These are phyloP conservation scores for Sclerurus mexicanus DNA, from an alignment of 2,113 vertebrate species.

Conservation along the genomic window DNA sequence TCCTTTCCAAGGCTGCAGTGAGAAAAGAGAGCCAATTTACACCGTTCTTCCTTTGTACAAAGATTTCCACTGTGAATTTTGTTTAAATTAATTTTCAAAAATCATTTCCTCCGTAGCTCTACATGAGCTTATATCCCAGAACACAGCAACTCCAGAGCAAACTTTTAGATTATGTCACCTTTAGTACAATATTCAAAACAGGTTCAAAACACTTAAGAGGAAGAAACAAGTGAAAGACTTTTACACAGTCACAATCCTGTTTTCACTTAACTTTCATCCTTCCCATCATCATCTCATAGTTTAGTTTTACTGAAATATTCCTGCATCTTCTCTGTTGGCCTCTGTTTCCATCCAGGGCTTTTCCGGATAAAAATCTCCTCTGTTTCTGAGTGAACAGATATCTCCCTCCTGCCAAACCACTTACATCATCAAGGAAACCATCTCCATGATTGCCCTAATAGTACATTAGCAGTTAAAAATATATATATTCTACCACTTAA, in stretches of 20 bases:
- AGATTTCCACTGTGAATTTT: not conserved
- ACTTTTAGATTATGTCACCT: not conserved
- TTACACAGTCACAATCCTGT: not conserved
- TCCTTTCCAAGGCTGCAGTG: not conserved
- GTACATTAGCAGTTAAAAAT: not conserved
- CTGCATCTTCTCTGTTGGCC: not conserved
- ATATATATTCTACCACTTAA: not conserved
- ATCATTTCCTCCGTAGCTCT: not conserved
- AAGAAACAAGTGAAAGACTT: not conserved
- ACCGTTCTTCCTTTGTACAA: not conserved
- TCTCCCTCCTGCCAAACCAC: not conserved
- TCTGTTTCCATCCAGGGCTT: not conserved
- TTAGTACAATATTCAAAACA: not conserved
- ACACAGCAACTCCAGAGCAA: not conserved
- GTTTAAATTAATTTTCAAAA: not conserved
- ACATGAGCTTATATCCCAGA: not conserved
- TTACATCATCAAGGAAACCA: not conserved
- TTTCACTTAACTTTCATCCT: not conserved
- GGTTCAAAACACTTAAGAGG: not conserved
- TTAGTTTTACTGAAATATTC: not conserved
- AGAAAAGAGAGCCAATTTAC: not conserved
- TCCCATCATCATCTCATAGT: not conserved
- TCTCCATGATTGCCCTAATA: not conserved
- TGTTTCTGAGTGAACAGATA: not conserved
- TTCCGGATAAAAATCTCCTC: not conserved